These are phyloP conservation scores for Fringilla coelebs DNA, from an alignment of 2,797 vertebrate species.

Conservation along the genomic window DNA sequence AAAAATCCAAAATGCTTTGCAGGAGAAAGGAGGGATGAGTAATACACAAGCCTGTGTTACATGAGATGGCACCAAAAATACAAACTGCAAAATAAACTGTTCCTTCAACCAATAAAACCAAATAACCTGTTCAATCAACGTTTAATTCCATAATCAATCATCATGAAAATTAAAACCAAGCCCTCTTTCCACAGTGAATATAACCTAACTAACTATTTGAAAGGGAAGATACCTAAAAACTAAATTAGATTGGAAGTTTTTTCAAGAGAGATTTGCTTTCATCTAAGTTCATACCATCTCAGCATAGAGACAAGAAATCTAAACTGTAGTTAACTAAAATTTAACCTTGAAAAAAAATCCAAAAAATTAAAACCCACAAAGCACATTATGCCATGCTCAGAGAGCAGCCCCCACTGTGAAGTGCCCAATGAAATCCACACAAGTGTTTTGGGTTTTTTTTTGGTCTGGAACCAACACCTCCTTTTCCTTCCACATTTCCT, in stretches of 20 bases:
- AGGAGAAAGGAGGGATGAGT: not conserved
- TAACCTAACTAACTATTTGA: not conserved
- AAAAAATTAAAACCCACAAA: not conserved
- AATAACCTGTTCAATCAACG: not conserved
- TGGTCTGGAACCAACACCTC: not conserved
- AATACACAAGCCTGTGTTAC: not conserved
- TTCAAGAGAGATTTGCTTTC: not conserved
- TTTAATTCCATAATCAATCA: not conserved
- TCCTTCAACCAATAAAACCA: not conserved
- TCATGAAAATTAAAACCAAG: not conserved
- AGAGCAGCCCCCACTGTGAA: not conserved
- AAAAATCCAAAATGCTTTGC: not conserved
- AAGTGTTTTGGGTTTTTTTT: not conserved
- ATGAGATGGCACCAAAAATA: not conserved
- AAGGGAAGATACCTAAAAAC: not conserved
- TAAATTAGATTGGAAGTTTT: not conserved
- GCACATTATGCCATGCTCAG: not conserved
- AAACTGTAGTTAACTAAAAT: not conserved
- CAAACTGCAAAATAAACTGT: constrained; percentile 1
- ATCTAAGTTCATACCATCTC: not conserved
- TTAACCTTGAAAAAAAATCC: not conserved
- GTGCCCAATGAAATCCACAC: not conserved
- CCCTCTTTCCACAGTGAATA: not conserved
- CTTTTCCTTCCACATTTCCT: not conserved
- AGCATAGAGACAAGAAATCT: not conserved